phyloP scores from a whole-genome alignment of 2,113 vertebrate genomes.

The Dicerorhinus sumatrensis region DNA sequence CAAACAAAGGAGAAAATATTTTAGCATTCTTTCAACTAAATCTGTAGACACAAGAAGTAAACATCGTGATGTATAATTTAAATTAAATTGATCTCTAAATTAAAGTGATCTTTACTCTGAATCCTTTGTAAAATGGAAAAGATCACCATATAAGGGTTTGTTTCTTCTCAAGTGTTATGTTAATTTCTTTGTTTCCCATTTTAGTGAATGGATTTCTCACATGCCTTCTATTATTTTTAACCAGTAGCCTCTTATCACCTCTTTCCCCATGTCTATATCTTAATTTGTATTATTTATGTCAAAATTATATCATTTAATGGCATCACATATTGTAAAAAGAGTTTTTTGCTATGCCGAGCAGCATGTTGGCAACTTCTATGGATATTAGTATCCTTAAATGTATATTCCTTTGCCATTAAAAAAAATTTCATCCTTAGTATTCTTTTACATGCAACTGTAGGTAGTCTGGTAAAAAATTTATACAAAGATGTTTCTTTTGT shows the following conservation, averaged over 20 bases:
- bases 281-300: slow-evolving; percentile 49
- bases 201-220: slow-evolving; percentile 40
- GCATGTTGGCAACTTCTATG: slow-evolving; percentile 29
- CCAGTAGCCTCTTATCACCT: neutral
- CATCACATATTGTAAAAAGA: neutral
- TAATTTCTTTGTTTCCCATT: slow-evolving; percentile 29
- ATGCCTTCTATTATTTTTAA: slow-evolving; percentile 42
- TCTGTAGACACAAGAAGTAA: slow-evolving; percentile 8
- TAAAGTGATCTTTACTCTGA: slow-evolving; percentile 30
- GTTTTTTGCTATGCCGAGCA: neutral
- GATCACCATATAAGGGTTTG: neutral
- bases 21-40: slow-evolving; percentile 52
- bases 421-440: neutral
- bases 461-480: slow-evolving; percentile 48
- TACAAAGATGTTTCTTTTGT: slow-evolving; percentile 51
- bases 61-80: neutral
- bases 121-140: neutral
- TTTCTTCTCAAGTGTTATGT: slow-evolving; percentile 55
- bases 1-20: slow-evolving; percentile 15
- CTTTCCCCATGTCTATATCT: neutral
- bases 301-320: slow-evolving; percentile 36
- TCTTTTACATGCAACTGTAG: neutral
- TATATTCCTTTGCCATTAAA: slow-evolving; percentile 50
- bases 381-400: neutral
- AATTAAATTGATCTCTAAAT: slow-evolving; percentile 29